Base-by-base conservation (phyloP, 1,140 invertebrate genomes). In the Reticulitermes speratus region DNA sequence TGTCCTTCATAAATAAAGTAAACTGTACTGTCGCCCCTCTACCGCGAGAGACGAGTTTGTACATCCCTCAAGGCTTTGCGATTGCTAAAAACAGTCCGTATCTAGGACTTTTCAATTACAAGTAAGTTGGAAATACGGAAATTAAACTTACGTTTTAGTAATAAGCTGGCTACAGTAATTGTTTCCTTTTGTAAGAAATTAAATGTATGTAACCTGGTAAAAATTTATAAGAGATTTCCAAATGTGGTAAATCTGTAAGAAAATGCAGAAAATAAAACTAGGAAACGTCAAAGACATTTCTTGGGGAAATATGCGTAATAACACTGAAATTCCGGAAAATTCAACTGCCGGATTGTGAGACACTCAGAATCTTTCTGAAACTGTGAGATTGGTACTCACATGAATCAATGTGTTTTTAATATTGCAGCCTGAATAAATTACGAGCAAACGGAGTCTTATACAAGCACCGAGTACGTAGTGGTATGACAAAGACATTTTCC, bases 31-130 rank as follows among this genome's bases (percentile, higher is more conserved):
- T 75, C 25, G n/a, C n/a, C 5, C 65, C 65, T 75, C 7, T 75
- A 14, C 65, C 65, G 0, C 25, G n/a, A 12, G 65, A 75, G 16
- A 75, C 65, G 2, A 75, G 65, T 30, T 30, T 75, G 9, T 75
- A 75, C n/a, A 75, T 75, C 12, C 65, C 65, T 11, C 65, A 75
- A 30, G 83, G 83, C 83, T 30, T 84, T 25, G 48, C 48, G 8
- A 44, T 84, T n/a, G 44, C 32, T 25, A 84, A 84, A 19, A 9
- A 30, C 0, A 84, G 83, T 19, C 83, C 83, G n/a, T 84, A 84
- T 8, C 44, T 8, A 84, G 83, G 48, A 44, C 83, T 84, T 19
- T 84, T 84, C 83, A 84, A 84, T 32, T 84, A 84, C 83, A 84
- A 84, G 83, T 84, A 84, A 52, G 83, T 75, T 55, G 19, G 0